Evolutionary conservation across 2,113 vertebrate species (phyloP).

Genomic region (Ginglymostoma cirratum): DNA sequence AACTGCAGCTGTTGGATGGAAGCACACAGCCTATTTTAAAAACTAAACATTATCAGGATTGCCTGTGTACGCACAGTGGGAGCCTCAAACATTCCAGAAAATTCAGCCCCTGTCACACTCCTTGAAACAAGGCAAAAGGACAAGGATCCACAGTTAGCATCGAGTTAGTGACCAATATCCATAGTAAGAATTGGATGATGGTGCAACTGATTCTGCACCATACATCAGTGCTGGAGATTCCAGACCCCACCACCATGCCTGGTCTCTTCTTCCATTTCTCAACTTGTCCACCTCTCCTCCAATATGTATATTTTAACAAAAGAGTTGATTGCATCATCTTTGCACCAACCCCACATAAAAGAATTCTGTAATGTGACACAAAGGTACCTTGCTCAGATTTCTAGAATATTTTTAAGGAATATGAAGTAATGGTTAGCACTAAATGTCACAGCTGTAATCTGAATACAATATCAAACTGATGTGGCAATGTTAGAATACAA

Average conservation of each 20-base stretch:
- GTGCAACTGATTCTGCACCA: background rate
- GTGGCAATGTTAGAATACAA: background rate
- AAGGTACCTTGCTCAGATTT: background rate
- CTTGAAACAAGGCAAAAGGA: background rate
- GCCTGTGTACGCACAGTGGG: background rate
- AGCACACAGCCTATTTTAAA: background rate
- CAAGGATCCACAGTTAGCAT: background rate
- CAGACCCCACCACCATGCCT: background rate
- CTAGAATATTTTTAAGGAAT: background rate
- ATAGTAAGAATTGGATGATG: background rate
- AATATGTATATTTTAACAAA: background rate
- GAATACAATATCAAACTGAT: background rate
- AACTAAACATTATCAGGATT: background rate
- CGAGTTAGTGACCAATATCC: background rate
- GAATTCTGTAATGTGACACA: background rate
- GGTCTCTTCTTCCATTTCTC: no score
- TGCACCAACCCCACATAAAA: background rate
- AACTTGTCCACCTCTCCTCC: no score
- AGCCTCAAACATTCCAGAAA: background rate
- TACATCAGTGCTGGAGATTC: background rate
- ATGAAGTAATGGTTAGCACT: background rate
- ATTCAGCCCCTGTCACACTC: background rate
- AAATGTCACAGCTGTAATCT: background rate
- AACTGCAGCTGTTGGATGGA: background rate
- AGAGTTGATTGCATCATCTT: background rate